Evolutionary conservation across 2,113 vertebrate genomes (phyloP), one percentile per base, ranked within the genome.

Genomic region (Cichladusa arquata): DNA sequence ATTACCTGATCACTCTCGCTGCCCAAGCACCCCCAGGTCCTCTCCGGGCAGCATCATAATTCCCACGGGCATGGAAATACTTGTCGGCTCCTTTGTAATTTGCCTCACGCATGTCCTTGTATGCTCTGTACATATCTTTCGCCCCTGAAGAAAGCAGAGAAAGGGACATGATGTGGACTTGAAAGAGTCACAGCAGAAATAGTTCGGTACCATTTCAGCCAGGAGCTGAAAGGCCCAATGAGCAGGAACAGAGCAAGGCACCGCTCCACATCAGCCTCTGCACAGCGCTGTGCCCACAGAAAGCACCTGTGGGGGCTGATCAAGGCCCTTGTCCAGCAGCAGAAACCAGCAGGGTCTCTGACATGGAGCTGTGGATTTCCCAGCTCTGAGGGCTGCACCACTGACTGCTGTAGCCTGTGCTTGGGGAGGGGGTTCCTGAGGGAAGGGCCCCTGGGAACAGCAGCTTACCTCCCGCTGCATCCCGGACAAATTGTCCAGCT

Each of bases 11-110:
- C 70, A 96, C 73, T 71, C 0, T 40, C 0, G 96, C 95, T 86
- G 92, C 92, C 97, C 96, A 97, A 20, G 57, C 93, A 44, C 96
- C 94, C 0, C 96, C 97, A 33, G 94, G 88, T 61, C 96, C 97
- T 80, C 95, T 88, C 61, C 0, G 77, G 36, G 96, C 96, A 58
- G 96, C 97, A 3, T 97, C 96, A 0, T 97, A 95, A 71, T 97
- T 97, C 45, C 96, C 95, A 40, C 96, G 95, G 74, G 96, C 96
- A 4, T 97, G 96, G 84, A 97, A 97, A 29, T 97, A 97, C 19
- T 97, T 97, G 85, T 97, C 96, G 0, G 96, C 56, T 14, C 23
- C 34, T 50, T 0, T 90, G 19, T 61, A 91, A 65, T 97, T 96
- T 5, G 96, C 96, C 8, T 96, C 66, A 0, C 84, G 87, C 96